A percentile compares a stretch with the other conserved stretches of the same genome.
phyloP scores from a whole-genome alignment of 2,888 invertebrate species.

The Athripsodes cinereus region DNA sequence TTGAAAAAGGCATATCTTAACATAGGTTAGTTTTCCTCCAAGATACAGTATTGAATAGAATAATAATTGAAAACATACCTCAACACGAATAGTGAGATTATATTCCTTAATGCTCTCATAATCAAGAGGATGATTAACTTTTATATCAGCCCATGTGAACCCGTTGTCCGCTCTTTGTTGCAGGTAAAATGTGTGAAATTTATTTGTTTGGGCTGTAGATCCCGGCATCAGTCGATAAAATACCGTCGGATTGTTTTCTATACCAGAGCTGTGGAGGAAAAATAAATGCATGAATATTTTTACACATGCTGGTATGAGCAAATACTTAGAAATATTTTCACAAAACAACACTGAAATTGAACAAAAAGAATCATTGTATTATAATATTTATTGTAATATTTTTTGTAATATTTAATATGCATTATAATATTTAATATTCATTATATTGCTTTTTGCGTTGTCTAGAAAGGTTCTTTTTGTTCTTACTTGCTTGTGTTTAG shows the following conservation, averaged over 20 bases:
- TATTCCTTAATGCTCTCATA: conserved; percentile 94
- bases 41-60: too few species aligned
- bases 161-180: conserved; percentile 91
- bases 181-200: conserved; percentile 90
- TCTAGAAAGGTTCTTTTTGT: too few species aligned
- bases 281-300: not conserved
- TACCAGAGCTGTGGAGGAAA: conserved; percentile 70
- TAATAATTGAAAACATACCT: too few species aligned
- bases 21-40: too few species aligned
- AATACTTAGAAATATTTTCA: conserved; percentile 19
- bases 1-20: too few species aligned
- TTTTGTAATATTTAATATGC: not conserved
- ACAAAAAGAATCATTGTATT: too few species aligned
- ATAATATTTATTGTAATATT: too few species aligned
- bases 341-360: conserved; percentile 22
- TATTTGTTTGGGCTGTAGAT: conserved; percentile 93
- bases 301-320: not conserved
- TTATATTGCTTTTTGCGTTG: too few species aligned
- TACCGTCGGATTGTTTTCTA: conserved; percentile 92
- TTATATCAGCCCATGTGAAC: conserved; percentile 92
- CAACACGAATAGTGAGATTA: conserved; percentile 91
- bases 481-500: too few species aligned
- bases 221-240: conserved; percentile 95
- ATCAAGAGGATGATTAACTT: conserved; percentile 93
- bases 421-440: too few species aligned